phyloP scores from a whole-genome alignment of 2,797 vertebrate species.

The Melanotaenia parkinsoni region DNA sequence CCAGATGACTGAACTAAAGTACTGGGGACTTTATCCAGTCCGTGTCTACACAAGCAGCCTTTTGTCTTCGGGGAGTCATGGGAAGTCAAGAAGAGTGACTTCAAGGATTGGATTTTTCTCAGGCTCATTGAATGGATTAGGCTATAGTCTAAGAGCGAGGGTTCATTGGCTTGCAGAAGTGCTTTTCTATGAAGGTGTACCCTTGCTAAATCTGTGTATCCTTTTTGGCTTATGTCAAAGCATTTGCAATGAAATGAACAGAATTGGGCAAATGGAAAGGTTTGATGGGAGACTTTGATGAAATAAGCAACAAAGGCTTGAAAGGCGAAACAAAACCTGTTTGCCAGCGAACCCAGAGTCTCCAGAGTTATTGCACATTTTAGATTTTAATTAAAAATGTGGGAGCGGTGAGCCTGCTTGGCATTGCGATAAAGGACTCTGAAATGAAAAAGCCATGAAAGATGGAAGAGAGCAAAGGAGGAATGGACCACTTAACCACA shows the following conservation, averaged over 20 bases:
- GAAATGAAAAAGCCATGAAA: slow-evolving; percentile 80
- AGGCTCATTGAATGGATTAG: slow-evolving; percentile 72
- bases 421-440: slow-evolving; percentile 74
- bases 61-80: slow-evolving; percentile 76
- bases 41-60: slow-evolving; percentile 69
- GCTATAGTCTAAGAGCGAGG: slow-evolving; percentile 39
- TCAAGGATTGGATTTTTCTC: slow-evolving; percentile 69
- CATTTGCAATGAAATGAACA: slow-evolving; percentile 56
- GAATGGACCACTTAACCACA: slow-evolving; percentile 64
- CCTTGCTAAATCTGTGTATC: slow-evolving; percentile 48
- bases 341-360: slow-evolving; percentile 67
- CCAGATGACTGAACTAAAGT: slow-evolving; percentile 67
- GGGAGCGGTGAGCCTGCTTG: slow-evolving; percentile 62
- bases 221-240: slow-evolving; percentile 59
- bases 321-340: slow-evolving; percentile 60
- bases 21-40: slow-evolving; percentile 62
- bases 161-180: slow-evolving; percentile 43
- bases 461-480: slow-evolving; percentile 68
- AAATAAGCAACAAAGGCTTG: slow-evolving; percentile 59
- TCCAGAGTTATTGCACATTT: slow-evolving; percentile 76
- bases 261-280: slow-evolving; percentile 56
- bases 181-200: slow-evolving; percentile 54
- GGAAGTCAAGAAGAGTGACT: slow-evolving; percentile 74
- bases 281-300: slow-evolving; percentile 66
- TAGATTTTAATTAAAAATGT: slow-evolving; percentile 82